phyloP scores from a whole-genome alignment of 2,888 invertebrate genomes.

The Lasioglossum villosulum region DNA sequence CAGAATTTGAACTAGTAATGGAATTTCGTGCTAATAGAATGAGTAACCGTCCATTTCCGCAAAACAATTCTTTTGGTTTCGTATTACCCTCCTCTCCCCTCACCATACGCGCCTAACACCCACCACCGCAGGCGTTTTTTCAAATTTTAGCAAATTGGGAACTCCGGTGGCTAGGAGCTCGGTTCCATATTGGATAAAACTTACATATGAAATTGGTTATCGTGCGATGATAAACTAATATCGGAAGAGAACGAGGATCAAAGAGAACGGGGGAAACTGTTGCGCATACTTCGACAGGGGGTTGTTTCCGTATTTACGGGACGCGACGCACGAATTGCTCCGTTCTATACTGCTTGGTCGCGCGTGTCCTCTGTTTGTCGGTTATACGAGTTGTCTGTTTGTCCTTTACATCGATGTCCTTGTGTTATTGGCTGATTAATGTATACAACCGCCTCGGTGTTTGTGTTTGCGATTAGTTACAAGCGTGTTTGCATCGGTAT shows the following conservation, averaged over 20 bases:
- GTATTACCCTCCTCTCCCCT: no score
- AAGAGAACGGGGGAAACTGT: not conserved
- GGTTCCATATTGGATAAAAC: not conserved
- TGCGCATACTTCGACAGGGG: not conserved
- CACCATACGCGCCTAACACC: no score
- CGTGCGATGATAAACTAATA: not conserved
- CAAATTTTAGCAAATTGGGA: no score
- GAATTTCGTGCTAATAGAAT: no score
- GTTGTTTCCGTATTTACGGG: not conserved
- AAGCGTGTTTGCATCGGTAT: not conserved
- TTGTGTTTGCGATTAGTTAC: slow-evolving; percentile 5
- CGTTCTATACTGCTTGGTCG: not conserved
- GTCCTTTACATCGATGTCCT: not conserved
- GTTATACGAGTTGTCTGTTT: slow-evolving; percentile 2
- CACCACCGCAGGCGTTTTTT: no score
- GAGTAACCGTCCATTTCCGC: no score
- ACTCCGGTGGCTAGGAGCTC: not conserved
- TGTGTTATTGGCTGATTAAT: slow-evolving; percentile 13
- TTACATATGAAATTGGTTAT: not conserved
- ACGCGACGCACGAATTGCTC: not conserved
- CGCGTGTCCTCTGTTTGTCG: not conserved
- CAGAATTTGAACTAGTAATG: no score
- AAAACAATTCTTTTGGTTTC: no score
- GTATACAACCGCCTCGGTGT: not conserved
- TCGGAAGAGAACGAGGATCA: not conserved